phyloP scores from a whole-genome alignment of 2,113 vertebrate genomes.

The Poeciliopsis occidentalis region DNA sequence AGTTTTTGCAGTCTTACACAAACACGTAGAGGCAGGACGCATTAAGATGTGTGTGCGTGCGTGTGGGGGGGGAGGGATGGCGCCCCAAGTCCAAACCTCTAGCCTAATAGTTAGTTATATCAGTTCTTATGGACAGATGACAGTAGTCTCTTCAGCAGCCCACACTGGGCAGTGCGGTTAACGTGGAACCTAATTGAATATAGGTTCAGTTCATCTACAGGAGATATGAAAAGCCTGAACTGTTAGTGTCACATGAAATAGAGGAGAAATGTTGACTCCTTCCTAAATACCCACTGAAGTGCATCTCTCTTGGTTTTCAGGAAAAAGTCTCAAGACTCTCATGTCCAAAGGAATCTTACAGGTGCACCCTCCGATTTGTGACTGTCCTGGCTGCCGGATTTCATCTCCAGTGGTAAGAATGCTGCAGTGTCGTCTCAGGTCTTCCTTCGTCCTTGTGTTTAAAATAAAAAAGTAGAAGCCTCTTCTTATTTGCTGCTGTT shows the following conservation, averaged over 20 bases:
- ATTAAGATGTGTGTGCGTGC: slow-evolving; percentile 32
- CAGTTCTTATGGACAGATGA: slow-evolving; percentile 57
- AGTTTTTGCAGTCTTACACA: slow-evolving; percentile 5
- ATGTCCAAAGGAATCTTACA: slow-evolving; percentile 99
- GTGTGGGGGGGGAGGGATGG: slow-evolving; percentile 13
- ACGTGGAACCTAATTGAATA: slow-evolving; percentile 2
- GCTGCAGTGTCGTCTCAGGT: neutral
- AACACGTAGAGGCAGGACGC: slow-evolving; percentile 35
- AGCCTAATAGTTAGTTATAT: slow-evolving; percentile 55
- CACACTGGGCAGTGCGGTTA: slow-evolving; percentile 11
- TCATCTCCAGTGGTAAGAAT: slow-evolving; percentile 98
- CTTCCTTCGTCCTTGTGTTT: neutral
- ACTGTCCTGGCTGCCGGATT: slow-evolving; percentile 99
- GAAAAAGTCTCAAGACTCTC: slow-evolving; percentile 99
- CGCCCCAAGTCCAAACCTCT: slow-evolving; percentile 52
- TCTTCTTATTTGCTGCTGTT: neutral
- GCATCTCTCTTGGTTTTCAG: slow-evolving; percentile 71
- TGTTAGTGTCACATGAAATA: neutral
- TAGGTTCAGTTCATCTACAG: slow-evolving; percentile 10
- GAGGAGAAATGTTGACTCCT: slow-evolving; percentile 3
- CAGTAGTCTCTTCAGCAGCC: slow-evolving; percentile 41
- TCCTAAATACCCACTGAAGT: slow-evolving; percentile 6
- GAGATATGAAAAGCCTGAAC: neutral
- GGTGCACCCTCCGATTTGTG: slow-evolving; percentile 99
- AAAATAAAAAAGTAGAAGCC: neutral